These are phyloP conservation scores for Andrena camellia DNA, from an alignment of 2,888 invertebrate genomes.

Conservation along the genomic window DNA sequence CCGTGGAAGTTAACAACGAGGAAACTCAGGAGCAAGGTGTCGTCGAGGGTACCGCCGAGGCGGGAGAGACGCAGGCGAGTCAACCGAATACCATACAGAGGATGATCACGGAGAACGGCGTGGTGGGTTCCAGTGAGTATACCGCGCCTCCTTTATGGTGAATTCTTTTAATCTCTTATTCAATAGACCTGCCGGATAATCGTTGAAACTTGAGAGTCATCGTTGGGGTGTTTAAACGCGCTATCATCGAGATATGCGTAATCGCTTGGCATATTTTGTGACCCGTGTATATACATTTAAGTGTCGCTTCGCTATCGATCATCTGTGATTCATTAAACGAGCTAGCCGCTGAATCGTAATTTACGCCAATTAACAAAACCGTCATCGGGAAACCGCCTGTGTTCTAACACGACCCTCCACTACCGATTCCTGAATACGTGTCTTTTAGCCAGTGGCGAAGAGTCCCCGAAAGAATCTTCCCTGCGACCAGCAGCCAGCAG, in stretches of 20 bases:
- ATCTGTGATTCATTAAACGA: conserved; percentile 43
- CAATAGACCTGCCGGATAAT: conserved; percentile 11
- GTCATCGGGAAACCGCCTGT: conserved; percentile 30
- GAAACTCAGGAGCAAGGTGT: conserved; percentile 82
- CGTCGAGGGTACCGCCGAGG: conserved; percentile 79
- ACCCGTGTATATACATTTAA: conserved; percentile 59
- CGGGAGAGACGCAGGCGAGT: conserved; percentile 77
- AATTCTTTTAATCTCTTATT: conserved; percentile 1
- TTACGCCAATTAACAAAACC: conserved; percentile 55
- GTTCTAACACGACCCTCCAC: conserved; percentile 58
- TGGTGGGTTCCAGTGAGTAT: conserved; percentile 81
- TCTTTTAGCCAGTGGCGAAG: conserved; percentile 82
- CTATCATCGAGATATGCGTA: conserved; percentile 59
- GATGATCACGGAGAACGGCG: conserved; percentile 81
- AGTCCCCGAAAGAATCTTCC: conserved; percentile 79
- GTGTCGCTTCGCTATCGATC: conserved; percentile 64
- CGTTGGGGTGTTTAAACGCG: conserved; percentile 31
- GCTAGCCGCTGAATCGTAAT: conserved; percentile 49
- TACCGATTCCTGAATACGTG: conserved; percentile 69
- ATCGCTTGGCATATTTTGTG: conserved; percentile 66
- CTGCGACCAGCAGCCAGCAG: conserved; percentile 80
- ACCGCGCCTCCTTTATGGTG: background rate
- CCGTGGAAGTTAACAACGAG: conserved; percentile 80
- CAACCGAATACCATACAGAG: conserved; percentile 69
- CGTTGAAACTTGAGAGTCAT: background rate